Conservation (phyloP, 2,113 vertebrate species). For the Myotis lucifugus region DNA sequence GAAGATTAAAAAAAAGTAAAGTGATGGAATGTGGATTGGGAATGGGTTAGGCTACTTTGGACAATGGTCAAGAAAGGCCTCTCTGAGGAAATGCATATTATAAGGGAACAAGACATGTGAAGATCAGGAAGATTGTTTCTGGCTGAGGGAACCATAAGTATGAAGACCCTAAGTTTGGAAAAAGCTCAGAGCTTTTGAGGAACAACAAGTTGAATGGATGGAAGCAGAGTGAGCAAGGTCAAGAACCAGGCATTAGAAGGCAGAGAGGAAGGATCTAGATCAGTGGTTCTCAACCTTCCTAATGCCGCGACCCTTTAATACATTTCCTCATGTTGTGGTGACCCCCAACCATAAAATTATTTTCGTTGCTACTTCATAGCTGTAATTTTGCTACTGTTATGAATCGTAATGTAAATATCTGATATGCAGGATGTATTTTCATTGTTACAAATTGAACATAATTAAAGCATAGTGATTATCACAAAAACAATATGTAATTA, state of each 20-base stretch:
- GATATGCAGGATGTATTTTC: no score
- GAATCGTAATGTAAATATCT: no score
- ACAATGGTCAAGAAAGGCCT: background rate
- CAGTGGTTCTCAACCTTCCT: no score
- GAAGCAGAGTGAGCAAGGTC: background rate
- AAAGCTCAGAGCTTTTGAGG: background rate
- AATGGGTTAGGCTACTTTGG: background rate
- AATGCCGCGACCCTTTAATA: no score
- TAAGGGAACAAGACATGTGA: background rate
- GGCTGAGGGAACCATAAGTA: background rate
- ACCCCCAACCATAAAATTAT: no score
- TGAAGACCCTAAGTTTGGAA: background rate
- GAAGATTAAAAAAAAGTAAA: background rate
- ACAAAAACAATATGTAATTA: no score
- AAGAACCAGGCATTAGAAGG: background rate
- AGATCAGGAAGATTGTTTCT: background rate
- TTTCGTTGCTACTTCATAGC: no score
- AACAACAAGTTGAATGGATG: background rate
- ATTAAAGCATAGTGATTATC: no score
- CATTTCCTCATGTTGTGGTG: no score
- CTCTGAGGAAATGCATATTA: background rate
- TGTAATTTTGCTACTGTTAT: no score
- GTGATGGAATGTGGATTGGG: background rate
- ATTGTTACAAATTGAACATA: no score
- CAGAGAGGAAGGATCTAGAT: background rate